Evolutionary conservation across 2,888 invertebrate species (phyloP), one percentile per base, ranked within the genome.

Genomic region (Cryptocheilus praepositus): DNA sequence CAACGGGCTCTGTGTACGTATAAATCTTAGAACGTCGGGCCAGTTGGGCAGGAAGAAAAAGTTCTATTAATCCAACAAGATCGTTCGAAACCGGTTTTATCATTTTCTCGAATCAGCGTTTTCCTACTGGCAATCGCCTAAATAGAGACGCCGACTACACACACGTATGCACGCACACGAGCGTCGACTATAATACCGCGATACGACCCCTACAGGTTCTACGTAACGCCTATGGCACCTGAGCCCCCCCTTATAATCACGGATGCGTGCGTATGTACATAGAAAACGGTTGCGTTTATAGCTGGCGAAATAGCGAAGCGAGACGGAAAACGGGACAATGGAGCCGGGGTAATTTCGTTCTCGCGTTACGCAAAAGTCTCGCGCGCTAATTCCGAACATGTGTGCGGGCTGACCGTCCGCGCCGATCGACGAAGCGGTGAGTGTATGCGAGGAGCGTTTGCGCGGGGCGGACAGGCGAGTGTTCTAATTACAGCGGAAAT

Each of bases 401-500:
- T 19, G 51, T 55, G 28, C 25, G n/a, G n/a, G 36, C 11, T 28
- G 5, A 55, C 11, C 36, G 49, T 36, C 25, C 28, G 49, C n/a
- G 28, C 18, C 28, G 15, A 2, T 45, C 15, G n/a, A 16, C n/a
- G n/a, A 11, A 11, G 36, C 36, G 36, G 36, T 4, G 36, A 36
- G 46, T 22, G 8, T 55, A 36, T 8, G 18, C 18, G 19, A 56
- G 49, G 19, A 55, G 22, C 18, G 53, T 36, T 11, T 54, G 18
- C 19, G 61, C 25, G 36, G 36, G 36, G 36, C 36, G 36, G 49
- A 36, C 51, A 22, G 63, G 21, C 25, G 49, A 52, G 57, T 53
- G 73, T 64, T 71, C 67, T 81, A 81, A 80, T 81, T 80, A 74
- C 77, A 51, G 51, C 74, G 81, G 80, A 80, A 79, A 81, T 72